A percentile compares a stretch with the other conserved stretches of the same genome.
Evolutionary conservation across 92 coral and sea anemone species (phyloP).

Genomic region (Paragorgia papillata): DNA sequence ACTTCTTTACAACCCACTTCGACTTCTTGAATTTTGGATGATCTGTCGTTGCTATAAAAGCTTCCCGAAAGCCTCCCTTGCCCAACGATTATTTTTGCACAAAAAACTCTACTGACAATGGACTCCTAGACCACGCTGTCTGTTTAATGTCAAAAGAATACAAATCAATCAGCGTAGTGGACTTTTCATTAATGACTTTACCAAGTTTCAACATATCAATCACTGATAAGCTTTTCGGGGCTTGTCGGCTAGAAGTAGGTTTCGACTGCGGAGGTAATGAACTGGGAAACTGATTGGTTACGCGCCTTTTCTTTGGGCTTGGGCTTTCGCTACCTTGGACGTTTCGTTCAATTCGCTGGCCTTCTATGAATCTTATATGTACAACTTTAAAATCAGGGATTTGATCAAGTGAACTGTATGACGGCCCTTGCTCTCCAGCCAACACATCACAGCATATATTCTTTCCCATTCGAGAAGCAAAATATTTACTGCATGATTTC

Average conservation of each 20-base stretch:
- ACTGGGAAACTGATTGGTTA: neutral
- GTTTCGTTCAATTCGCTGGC: neutral
- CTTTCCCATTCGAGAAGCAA: neutral
- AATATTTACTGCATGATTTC: conserved; percentile 9
- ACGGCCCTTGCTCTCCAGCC: conserved; percentile 29
- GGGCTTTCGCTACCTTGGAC: neutral
- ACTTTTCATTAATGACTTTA: too few relatives aligned
- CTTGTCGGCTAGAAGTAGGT: too few relatives aligned
- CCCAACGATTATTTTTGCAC: conserved; percentile 53
- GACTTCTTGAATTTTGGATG: conserved; percentile 42
- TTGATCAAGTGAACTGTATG: neutral
- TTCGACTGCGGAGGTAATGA: neutral
- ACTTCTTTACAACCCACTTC: conserved; percentile 58
- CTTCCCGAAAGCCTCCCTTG: conserved; percentile 55
- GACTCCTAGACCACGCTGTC: conserved; percentile 42
- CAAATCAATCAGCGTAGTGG: conserved; percentile 36
- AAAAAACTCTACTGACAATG: conserved; percentile 51
- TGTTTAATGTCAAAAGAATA: conserved; percentile 50
- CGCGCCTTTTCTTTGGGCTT: neutral
- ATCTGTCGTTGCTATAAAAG: conserved; percentile 51
- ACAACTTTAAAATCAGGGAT: neutral
- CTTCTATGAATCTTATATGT: conserved; percentile 5
- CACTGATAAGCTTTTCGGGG: neutral
- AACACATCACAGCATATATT: conserved; percentile 13
- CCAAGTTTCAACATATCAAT: conserved; percentile 18